phyloP scores from a whole-genome alignment of 2,113 vertebrate genomes.

The Pygoscelis adeliae region DNA sequence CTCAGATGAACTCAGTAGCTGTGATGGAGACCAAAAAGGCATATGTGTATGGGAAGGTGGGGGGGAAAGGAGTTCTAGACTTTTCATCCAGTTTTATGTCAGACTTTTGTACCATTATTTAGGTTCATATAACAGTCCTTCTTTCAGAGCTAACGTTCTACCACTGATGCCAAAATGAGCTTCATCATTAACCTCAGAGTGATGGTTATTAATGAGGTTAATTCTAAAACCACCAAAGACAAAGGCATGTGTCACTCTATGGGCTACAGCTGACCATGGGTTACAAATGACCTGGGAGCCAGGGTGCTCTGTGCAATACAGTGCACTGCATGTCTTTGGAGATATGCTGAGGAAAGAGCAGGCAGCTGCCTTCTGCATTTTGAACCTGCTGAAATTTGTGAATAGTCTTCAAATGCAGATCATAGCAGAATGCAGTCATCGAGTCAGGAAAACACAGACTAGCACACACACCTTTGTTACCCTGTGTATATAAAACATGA shows the following conservation, averaged over 20 bases:
- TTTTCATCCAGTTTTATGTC: neutral
- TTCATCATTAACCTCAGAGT: neutral
- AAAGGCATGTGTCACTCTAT: accelerated
- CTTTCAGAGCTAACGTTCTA: neutral
- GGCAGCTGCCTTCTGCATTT: neutral
- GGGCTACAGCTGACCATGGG: neutral
- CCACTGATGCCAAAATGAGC: neutral
- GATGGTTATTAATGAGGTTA: neutral
- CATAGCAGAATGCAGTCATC: neutral
- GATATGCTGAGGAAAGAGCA: neutral
- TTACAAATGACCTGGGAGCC: neutral
- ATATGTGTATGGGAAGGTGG: neutral
- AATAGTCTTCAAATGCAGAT: neutral
- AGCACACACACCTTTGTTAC: neutral
- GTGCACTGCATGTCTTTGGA: accelerated
- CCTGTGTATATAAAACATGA: neutral
- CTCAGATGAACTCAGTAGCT: neutral
- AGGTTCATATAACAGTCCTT: neutral
- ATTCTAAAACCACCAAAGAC: neutral
- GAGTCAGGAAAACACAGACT: neutral
- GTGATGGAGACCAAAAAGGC: neutral
- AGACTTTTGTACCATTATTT: neutral
- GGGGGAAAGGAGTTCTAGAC: neutral
- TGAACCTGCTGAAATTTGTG: neutral
- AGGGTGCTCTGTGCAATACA: accelerated